Evolutionary conservation across 2,888 invertebrate genomes (phyloP).

Genomic region (Zaprionus lineosus): DNA sequence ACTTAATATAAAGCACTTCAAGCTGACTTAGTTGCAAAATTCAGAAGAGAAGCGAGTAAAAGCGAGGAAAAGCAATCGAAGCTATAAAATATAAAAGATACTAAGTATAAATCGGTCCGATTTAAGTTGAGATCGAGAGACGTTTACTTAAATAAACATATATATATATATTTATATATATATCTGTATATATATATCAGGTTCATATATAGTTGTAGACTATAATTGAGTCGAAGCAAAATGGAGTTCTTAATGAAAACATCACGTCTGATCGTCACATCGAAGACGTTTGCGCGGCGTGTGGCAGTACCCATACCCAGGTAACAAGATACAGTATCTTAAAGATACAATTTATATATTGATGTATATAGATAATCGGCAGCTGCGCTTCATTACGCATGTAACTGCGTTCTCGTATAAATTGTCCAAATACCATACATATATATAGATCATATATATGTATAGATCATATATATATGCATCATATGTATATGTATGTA

Average conservation of each 20-base stretch:
- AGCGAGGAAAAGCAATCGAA: conserved; percentile 21
- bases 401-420: conserved; percentile 67
- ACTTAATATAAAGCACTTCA: conserved; percentile 73
- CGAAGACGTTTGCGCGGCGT: conserved; percentile 82
- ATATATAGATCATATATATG: conserved; percentile 24
- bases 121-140: neutral
- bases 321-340: conserved; percentile 72
- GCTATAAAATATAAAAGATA: conserved; percentile 6
- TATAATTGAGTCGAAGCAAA: conserved; percentile 32
- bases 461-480: neutral
- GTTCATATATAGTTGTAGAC: conserved; percentile 1
- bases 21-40: conserved; percentile 46
- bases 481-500: neutral
- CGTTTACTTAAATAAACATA: conserved; percentile 7
- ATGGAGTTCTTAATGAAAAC: conserved; percentile 83
- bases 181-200: conserved; percentile 3
- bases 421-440: conserved; percentile 30
- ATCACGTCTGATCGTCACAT: conserved; percentile 81
- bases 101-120: conserved; percentile 5
- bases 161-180: no score
- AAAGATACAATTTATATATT: conserved; percentile 32
- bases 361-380: conserved; percentile 1
- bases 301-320: conserved; percentile 83
- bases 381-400: conserved; percentile 60
- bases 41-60: no score